Conservation (phyloP, 2,113 vertebrate species). For the Siniperca chuatsi region DNA sequence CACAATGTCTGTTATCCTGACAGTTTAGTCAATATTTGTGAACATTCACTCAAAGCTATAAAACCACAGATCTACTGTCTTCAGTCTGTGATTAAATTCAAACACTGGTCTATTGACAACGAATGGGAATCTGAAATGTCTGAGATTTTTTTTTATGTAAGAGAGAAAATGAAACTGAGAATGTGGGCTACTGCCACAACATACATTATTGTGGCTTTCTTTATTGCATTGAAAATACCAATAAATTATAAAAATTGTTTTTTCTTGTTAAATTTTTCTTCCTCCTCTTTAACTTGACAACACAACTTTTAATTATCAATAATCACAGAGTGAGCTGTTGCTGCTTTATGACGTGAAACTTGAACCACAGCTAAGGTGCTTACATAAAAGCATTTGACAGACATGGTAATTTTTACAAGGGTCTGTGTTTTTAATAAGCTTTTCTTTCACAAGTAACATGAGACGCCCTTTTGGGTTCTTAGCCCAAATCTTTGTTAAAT, state of each 20-base stretch:
- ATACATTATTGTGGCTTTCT: neutral
- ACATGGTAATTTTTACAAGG: slow-evolving; percentile 51
- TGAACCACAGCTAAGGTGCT: slow-evolving; percentile 32
- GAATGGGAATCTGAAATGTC: neutral
- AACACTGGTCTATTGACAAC: neutral
- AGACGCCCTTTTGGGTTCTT: slow-evolving; percentile 33
- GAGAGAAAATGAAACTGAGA: neutral
- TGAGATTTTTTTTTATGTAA: neutral
- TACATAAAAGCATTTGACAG: slow-evolving; percentile 52
- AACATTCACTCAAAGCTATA: neutral
- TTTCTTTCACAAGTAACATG: slow-evolving; percentile 45
- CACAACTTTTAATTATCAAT: neutral
- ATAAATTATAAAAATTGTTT: neutral
- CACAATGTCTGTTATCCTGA: neutral
- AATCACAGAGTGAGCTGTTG: neutral
- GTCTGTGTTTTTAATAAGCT: slow-evolving; percentile 63
- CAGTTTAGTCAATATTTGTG: neutral
- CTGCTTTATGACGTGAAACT: slow-evolving; percentile 18
- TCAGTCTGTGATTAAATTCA: neutral
- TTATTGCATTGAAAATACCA: neutral
- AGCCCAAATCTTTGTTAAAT: slow-evolving; percentile 14
- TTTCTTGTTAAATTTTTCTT: neutral
- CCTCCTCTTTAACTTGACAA: too few relatives aligned
- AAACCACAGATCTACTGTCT: neutral
- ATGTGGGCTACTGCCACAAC: neutral